Evolutionary conservation across 2,888 invertebrate species (phyloP).

Genomic region (Dinocampus coccinellae): DNA sequence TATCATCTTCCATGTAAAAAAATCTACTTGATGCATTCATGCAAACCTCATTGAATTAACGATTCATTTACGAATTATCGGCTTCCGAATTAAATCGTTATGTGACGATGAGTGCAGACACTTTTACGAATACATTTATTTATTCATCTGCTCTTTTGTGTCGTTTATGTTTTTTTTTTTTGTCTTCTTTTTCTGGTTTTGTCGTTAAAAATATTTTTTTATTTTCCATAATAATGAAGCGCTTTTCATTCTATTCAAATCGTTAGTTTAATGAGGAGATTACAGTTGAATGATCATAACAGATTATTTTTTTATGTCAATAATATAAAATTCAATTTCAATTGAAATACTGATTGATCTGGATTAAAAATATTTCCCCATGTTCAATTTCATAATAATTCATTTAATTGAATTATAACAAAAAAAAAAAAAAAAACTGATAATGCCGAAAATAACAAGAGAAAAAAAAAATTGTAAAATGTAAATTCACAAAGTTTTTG

Average conservation of each 20-base stretch:
- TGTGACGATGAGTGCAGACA: no score
- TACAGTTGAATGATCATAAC: background rate
- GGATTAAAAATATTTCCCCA: no score
- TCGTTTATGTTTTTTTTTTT: background rate
- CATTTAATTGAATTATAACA: no score
- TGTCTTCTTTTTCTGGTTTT: background rate
- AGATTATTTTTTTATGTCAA: background rate
- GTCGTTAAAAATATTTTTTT: background rate
- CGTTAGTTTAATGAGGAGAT: background rate
- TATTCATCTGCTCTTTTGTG: background rate
- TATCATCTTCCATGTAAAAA: background rate
- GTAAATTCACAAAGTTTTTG: background rate
- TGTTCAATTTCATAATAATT: no score
- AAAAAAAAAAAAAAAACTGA: no score
- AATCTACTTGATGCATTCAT: background rate
- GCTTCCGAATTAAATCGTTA: background rate
- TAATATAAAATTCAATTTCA: background rate
- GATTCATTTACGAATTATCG: background rate
- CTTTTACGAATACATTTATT: background rate
- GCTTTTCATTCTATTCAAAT: background rate
- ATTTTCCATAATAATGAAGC: background rate
- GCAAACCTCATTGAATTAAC: background rate
- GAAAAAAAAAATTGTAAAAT: background rate
- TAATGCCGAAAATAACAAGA: background rate
- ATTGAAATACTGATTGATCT: no score